Base-by-base conservation (phyloP, 2,113 vertebrate genomes). In the Ciconia maguari region DNA sequence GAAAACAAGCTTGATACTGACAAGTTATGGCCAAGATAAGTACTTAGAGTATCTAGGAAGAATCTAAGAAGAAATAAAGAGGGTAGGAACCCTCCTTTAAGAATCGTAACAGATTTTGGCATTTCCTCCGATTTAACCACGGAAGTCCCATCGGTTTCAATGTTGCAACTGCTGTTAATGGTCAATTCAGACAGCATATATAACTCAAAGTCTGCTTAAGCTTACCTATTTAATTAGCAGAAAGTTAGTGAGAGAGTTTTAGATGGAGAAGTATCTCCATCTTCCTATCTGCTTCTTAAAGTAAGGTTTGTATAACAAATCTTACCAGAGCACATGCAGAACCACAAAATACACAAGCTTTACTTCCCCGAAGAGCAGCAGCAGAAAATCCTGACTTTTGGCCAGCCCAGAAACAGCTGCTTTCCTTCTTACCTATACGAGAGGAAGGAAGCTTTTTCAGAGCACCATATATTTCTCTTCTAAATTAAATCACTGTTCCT, bases 391-490 rank as follows among this genome's bases (percentile, higher is more conserved):
- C 62, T 3, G 3, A 24, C n/a, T 54, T 78, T 19, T 46, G 41
- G 34, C 29, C 81, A 54, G 49, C 54, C 18, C 69, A 65, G 58
- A 29, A 80, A 41, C 2, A 1, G 20, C 36, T 29, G 15, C 46
- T 51, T 65, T 11, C 41, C 70, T 44, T 30, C 92, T 65, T 19
- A 76, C 41, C 70, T 60, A 1, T 7, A 3, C 21, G 34, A 51
- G 9, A 77, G 10, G 54, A 36, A 57, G 17, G 38, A 69, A 69
- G 52, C 32, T 70, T 74, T 88, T 54, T 51, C 38, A 32, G 38
- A 55, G 32, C 6, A 2, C 8, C 1, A 0, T 13, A 0, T 27
- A 12, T 60, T 58, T 83, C 13, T 64, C n/a, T 61, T 55, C 29
- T 64, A 69, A 88, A 62, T 64, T 11, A 83, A 74, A 65, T 42